Evolutionary conservation across 2,888 invertebrate species (phyloP).

Genomic region (Argynnis bischoffii): DNA sequence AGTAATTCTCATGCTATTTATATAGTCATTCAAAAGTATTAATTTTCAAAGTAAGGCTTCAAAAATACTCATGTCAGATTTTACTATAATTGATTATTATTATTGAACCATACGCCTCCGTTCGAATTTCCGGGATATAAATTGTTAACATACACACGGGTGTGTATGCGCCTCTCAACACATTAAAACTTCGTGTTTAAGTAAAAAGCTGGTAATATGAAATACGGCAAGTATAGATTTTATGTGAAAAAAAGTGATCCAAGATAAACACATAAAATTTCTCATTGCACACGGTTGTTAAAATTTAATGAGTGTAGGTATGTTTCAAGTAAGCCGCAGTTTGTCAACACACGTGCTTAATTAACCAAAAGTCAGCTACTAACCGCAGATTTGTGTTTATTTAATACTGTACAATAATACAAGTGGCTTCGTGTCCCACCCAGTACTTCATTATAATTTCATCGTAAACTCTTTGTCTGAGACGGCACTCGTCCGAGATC

Average conservation of each 20-base stretch:
- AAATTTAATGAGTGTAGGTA: conserved; percentile 29
- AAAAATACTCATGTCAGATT: too few relatives aligned
- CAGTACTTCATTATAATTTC: conserved; percentile 23
- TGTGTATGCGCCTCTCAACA: too few relatives aligned
- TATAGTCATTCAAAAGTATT: too few relatives aligned
- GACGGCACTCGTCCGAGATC: not conserved
- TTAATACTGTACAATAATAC: conserved; percentile 36
- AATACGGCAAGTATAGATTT: too few relatives aligned
- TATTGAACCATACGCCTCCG: too few relatives aligned
- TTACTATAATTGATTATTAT: too few relatives aligned
- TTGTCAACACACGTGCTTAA: conserved; percentile 39
- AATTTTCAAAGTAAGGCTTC: too few relatives aligned
- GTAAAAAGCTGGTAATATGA: too few relatives aligned
- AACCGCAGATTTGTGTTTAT: conserved; percentile 34
- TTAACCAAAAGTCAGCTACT: conserved; percentile 41
- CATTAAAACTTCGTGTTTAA: too few relatives aligned
- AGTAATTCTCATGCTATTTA: too few relatives aligned
- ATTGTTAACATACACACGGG: too few relatives aligned
- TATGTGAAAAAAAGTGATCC: conserved; percentile 18
- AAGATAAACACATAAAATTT: conserved; percentile 15
- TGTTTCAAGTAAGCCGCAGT: conserved; percentile 31
- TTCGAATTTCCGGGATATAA: too few relatives aligned
- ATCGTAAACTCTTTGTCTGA: not conserved
- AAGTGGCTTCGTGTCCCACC: conserved; percentile 12
- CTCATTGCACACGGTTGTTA: conserved; percentile 12